These are phyloP conservation scores for Mayetiola destructor DNA, from an alignment of 2,888 invertebrate species.

Conservation along the genomic window DNA sequence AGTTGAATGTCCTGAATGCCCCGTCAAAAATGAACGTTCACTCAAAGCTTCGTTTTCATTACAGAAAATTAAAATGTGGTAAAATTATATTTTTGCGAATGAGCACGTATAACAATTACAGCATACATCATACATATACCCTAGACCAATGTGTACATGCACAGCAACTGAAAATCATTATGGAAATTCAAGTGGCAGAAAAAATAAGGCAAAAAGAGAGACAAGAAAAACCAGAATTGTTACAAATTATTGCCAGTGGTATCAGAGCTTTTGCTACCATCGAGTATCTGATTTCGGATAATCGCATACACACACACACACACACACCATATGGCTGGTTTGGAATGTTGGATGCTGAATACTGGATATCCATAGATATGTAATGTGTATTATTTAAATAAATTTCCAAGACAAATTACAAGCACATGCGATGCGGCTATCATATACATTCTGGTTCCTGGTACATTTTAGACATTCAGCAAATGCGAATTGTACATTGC, in stretches of 20 bases:
- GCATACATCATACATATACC: neutral
- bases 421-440: neutral
- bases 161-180: neutral
- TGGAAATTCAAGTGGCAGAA: neutral
- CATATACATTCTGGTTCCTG: neutral
- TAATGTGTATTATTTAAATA: slow-evolving; percentile 7
- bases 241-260: too few species aligned
- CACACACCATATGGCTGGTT: neutral
- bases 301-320: too few species aligned
- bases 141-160: neutral
- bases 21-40: neutral
- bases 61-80: neutral
- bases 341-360: too few species aligned
- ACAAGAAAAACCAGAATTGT: neutral
- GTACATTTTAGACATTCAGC: neutral
- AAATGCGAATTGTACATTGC: neutral
- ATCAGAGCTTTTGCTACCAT: too few species aligned
- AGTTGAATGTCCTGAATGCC: too few species aligned
- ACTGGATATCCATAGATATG: too few species aligned
- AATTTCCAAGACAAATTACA: slow-evolving; percentile 1
- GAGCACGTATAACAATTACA: neutral
- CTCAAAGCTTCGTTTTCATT: too few species aligned
- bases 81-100: neutral
- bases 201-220: neutral
- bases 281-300: too few species aligned